Evolutionary conservation across 1,140 invertebrate species (phyloP).

Genomic region (Ericerus pela): DNA sequence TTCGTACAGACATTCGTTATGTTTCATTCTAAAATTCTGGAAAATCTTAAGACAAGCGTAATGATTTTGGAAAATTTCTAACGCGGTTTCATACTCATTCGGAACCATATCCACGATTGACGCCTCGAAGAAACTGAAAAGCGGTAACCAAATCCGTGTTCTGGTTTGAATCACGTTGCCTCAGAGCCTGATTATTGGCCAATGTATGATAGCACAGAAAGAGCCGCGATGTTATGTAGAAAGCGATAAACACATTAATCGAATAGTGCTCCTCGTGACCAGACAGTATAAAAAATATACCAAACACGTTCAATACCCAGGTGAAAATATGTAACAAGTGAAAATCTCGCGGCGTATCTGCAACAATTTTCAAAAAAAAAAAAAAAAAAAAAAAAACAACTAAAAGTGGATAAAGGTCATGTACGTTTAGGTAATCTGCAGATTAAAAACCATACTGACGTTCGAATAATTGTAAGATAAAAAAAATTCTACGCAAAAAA

Average conservation of each 20-base stretch:
- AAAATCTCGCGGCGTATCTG: conserved; percentile 84
- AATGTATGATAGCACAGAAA: conserved; percentile 97
- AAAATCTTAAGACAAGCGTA: conserved; percentile 9
- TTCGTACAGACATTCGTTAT: too few species aligned
- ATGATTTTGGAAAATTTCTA: conserved; percentile 19
- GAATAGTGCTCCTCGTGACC: conserved; percentile 99
- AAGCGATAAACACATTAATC: conserved; percentile 98
- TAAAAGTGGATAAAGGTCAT: too few species aligned
- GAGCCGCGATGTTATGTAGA: conserved; percentile 89
- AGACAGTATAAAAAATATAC: conserved; percentile 96
- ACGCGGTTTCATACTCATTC: conserved; percentile 76
- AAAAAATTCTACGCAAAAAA: too few species aligned
- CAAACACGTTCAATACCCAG: conserved; percentile 98
- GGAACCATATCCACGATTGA: conserved; percentile 87
- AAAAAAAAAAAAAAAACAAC: too few species aligned
- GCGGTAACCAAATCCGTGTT: conserved; percentile 63
- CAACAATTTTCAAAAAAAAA: conserved; percentile 27
- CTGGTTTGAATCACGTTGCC: conserved; percentile 69
- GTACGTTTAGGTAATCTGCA: too few species aligned
- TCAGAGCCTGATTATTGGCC: conserved; percentile 84
- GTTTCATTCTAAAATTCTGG: too few species aligned
- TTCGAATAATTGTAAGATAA: too few species aligned
- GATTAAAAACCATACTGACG: too few species aligned
- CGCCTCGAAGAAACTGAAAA: conserved; percentile 87
- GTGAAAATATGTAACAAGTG: conserved; percentile 89